These are phyloP conservation scores for Molanna angustata DNA, from an alignment of 2,888 invertebrate species.

Conservation along the genomic window DNA sequence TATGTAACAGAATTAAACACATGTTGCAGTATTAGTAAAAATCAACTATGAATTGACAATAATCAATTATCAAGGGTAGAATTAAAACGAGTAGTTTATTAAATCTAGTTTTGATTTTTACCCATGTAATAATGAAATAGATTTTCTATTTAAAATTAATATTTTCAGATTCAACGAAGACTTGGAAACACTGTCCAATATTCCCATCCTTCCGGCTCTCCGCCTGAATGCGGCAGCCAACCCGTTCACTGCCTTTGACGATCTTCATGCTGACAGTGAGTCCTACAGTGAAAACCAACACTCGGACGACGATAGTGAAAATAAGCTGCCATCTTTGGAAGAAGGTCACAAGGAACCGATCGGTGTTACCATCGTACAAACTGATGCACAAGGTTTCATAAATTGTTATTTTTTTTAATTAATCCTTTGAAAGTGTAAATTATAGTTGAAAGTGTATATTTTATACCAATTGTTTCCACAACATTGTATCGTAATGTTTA, in stretches of 20 bases:
- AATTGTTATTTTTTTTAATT: background rate
- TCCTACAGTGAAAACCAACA: conserved; percentile 39
- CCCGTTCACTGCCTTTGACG: conserved; percentile 61
- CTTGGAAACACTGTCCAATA: conserved; percentile 71
- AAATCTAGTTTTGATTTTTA: too few species aligned
- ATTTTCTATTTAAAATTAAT: too few species aligned
- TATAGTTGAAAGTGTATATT: too few species aligned
- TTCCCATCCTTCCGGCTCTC: conserved; percentile 78
- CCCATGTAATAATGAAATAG: too few species aligned
- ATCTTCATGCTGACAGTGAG: conserved; percentile 49
- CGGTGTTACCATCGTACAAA: conserved; percentile 8
- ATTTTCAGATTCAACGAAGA: conserved; percentile 68
- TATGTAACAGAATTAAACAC: too few species aligned
- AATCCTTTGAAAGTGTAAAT: background rate
- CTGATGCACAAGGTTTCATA: conserved; percentile 20
- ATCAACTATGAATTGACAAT: too few species aligned
- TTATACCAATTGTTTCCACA: too few species aligned
- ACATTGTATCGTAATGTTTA: too few species aligned
- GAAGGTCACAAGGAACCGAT: conserved; percentile 13
- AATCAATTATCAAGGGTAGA: too few species aligned
- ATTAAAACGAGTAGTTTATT: too few species aligned
- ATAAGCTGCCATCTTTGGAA: conserved; percentile 12
- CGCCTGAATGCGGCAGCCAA: conserved; percentile 63
- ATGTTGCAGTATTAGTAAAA: too few species aligned
- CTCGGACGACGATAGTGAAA: conserved; percentile 19